Evolutionary conservation across 2,888 invertebrate species (phyloP), one percentile per base, ranked within the genome.

Genomic region (Dynastes grantii): DNA sequence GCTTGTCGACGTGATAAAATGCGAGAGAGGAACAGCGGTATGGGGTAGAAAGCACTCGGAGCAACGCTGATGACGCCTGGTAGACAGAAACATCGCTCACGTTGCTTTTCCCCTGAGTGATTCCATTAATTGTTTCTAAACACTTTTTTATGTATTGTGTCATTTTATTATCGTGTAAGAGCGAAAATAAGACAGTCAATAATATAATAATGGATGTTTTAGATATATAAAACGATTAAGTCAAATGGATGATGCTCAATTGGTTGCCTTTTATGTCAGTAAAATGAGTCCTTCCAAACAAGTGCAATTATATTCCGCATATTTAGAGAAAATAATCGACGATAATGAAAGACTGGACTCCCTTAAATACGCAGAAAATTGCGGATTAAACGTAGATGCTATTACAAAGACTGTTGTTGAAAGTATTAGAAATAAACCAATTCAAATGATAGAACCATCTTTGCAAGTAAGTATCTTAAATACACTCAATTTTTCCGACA

Each of bases 331-430:
- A 32, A 90, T 95, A n/a, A 87, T 90, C 49, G 92, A 92, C 73
- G 90, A 91, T 79, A 92, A 93, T n/a, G 92, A 92, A 78, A 91
- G 95, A 49, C 90, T 91, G 77, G 89, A 90, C 65, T 93, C 95
- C 51, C 90, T 96, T 29, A 91, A 91, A 85, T 96, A 92, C 83
- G 96, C 95, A 0, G 89, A 93, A 76, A 91, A 91, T 83, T 94
- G 94, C 63, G 95, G 95, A 11, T 90, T 98, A 58, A 95, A 97
- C 89, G 92, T 97, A n/a, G 92, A 94, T 79, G 92, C 93, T 27
- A 95, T 97, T 78, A 96, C 97, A 0, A 94, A 95, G 86, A 90
- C 94, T 79, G 95, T 97, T 0, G 97, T 98, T 0, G 96, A 96
- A 85, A 94, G 93, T 85, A 94, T 95, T 77, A 88, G 92, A 2